Evolutionary conservation across 1,140 invertebrate species (phyloP).

Genomic region (Zaprionus capensis): DNA sequence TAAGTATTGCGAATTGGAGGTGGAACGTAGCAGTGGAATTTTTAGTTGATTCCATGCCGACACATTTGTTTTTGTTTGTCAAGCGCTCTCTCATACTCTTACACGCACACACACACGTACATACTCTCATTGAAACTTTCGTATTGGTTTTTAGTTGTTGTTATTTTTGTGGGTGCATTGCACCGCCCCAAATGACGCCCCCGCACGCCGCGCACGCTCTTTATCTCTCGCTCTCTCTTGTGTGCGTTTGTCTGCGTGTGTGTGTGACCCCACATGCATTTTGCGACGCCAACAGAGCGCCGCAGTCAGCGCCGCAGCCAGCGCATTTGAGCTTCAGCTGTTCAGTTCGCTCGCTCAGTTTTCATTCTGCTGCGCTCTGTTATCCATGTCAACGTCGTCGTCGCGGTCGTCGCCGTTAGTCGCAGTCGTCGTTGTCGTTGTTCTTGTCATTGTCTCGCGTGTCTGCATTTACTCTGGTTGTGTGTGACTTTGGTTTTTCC

Average conservation of each 20-base stretch:
- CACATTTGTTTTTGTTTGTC: constrained; percentile 46
- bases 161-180: constrained; percentile 72
- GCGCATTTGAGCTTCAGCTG: constrained; percentile 48
- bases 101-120: constrained; percentile 24
- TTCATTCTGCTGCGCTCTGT: constrained; percentile 64
- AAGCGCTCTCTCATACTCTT: constrained; percentile 33
- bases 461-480: constrained; percentile 68
- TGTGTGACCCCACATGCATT: constrained; percentile 55
- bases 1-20: not conserved
- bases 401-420: constrained; percentile 31
- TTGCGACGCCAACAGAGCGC: constrained; percentile 32
- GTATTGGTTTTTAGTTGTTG: constrained; percentile 37
- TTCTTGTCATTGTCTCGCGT: constrained; percentile 51
- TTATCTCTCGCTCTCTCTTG: constrained; percentile 19
- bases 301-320: constrained; percentile 21
- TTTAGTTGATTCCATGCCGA: constrained; percentile 39
- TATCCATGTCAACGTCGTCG: constrained; percentile 66
- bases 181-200: constrained; percentile 56
- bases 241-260: constrained; percentile 17
- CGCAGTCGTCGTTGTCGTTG: constrained; percentile 34
- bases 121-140: constrained; percentile 61
- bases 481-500: constrained; percentile 53
- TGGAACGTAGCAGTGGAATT: constrained; percentile 47
- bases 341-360: constrained; percentile 59
- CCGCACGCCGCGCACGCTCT: constrained; percentile 29